Conservation (phyloP, 2,797 vertebrate genomes). For the Gymnodraco acuticeps region DNA sequence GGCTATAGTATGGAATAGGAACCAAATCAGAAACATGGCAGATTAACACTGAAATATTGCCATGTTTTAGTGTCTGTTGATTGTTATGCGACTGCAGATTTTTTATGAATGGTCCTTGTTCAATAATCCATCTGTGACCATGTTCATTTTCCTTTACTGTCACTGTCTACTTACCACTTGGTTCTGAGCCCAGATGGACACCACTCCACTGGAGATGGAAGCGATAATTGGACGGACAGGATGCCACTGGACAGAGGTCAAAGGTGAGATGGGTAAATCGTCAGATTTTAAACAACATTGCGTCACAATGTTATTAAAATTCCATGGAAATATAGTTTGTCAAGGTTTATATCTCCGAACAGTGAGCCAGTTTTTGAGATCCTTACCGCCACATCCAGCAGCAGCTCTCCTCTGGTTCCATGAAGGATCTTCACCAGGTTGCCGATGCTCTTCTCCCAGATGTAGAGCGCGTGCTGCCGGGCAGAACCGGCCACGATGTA, state of each 20-base stretch:
- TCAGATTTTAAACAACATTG: background rate
- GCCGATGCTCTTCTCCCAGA: constrained; percentile 99
- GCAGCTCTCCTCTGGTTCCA: constrained; percentile 94
- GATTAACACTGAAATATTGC: background rate
- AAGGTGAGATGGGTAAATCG: constrained; percentile 14
- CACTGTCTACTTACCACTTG: constrained; percentile 91
- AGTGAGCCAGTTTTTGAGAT: background rate
- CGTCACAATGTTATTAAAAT: too few species aligned
- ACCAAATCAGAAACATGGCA: background rate
- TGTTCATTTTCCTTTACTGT: background rate
- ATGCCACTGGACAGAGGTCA: constrained; percentile 89
- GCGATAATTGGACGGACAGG: constrained; percentile 97
- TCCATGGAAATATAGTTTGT: background rate
- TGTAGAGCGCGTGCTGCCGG: constrained; percentile 95
- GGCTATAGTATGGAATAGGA: too few species aligned
- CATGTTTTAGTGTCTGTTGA: too few species aligned
- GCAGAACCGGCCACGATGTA: constrained; percentile 98
- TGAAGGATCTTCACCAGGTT: constrained; percentile 98
- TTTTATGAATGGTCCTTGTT: too few species aligned
- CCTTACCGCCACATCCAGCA: constrained; percentile 95
- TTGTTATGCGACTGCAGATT: too few species aligned
- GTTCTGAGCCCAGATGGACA: constrained; percentile 99
- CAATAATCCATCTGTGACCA: background rate
- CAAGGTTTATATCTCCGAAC: background rate
- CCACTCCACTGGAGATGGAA: constrained; percentile 97